Conservation (phyloP, 2,113 vertebrate species). For the Thomomys bottae region DNA sequence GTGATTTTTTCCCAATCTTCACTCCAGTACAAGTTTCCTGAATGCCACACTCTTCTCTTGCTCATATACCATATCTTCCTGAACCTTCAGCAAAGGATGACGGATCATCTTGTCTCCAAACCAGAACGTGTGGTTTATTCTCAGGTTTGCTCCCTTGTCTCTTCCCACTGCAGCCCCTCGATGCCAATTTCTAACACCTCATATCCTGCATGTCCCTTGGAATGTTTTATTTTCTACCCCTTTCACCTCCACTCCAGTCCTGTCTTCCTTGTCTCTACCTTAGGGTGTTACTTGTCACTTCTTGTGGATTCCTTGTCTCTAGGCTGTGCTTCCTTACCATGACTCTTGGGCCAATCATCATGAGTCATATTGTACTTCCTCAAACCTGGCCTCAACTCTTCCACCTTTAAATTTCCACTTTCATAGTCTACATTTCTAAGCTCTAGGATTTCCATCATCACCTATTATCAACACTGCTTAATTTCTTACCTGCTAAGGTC, state of each 20-base stretch:
- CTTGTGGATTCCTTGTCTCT: background rate
- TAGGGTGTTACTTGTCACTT: background rate
- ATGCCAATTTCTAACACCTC: background rate
- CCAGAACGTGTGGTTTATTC: background rate
- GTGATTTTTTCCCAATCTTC: background rate
- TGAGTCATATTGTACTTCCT: background rate
- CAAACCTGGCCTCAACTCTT: background rate
- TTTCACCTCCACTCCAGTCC: rapidly evolving
- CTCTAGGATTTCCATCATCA: background rate
- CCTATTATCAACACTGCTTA: background rate
- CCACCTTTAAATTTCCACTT: background rate
- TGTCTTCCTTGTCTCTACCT: background rate
- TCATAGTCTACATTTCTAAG: background rate
- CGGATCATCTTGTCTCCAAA: background rate
- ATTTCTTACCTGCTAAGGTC: background rate
- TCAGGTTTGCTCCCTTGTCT: background rate
- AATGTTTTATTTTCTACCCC: background rate
- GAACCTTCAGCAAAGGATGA: background rate
- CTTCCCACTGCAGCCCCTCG: background rate
- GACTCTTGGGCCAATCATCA: background rate
- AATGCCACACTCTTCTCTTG: background rate
- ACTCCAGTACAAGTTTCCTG: background rate
- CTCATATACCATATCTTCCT: no score
- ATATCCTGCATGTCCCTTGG: no score
- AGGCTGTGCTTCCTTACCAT: no score